phyloP scores from a whole-genome alignment of 2,888 invertebrate genomes.

The Agrochola litura region DNA sequence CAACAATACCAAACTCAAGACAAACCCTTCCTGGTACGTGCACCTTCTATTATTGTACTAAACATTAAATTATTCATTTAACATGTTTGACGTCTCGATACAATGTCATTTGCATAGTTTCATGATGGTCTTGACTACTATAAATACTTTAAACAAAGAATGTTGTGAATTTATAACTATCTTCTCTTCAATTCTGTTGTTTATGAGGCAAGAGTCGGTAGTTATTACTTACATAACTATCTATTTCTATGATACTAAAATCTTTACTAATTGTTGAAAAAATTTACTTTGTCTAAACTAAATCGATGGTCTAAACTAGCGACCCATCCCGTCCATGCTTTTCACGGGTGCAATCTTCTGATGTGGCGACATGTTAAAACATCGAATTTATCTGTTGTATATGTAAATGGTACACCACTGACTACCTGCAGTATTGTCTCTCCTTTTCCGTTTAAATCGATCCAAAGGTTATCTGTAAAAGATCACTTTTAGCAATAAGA shows the following conservation, averaged over 20 bases:
- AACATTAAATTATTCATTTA: background rate
- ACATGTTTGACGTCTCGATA: background rate
- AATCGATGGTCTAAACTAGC: background rate
- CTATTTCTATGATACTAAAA: background rate
- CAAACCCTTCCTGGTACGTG: constrained; percentile 85
- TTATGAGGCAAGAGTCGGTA: background rate
- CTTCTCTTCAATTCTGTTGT: background rate
- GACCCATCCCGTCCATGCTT: too few relatives aligned
- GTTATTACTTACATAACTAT: background rate
- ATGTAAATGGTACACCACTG: too few relatives aligned
- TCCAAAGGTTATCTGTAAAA: too few relatives aligned
- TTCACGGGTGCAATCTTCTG: too few relatives aligned
- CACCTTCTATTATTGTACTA: background rate
- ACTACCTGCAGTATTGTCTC: too few relatives aligned
- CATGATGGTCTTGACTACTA: constrained; percentile 1
- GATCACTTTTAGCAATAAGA: too few relatives aligned
- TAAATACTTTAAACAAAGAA: background rate
- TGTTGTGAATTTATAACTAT: background rate
- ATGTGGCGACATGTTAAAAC: background rate
- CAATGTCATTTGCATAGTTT: constrained; percentile 4
- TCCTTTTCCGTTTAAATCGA: too few relatives aligned
- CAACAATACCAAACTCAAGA: constrained; percentile 89
- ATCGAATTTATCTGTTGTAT: too few relatives aligned
- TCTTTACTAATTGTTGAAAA: background rate
- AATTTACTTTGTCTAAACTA: background rate